Conservation (phyloP, 2,113 vertebrate species). For the Rhynchomys soricoides region DNA sequence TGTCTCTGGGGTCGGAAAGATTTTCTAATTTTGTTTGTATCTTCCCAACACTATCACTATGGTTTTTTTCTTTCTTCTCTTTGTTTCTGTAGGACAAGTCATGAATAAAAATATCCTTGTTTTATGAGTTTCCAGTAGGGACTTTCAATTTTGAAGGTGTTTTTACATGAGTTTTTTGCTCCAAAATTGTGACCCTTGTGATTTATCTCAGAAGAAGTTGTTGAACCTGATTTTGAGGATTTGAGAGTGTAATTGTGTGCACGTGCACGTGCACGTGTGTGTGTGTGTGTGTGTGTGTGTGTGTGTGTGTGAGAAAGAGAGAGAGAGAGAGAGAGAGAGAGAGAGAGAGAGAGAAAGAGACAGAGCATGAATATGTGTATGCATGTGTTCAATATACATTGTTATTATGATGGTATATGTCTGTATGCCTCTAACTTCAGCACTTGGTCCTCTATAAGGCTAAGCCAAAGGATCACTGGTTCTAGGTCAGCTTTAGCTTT, state of each 20-base stretch:
- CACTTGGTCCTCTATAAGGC: neutral
- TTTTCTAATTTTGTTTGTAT: neutral
- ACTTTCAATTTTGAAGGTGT: neutral
- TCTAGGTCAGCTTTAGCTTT: neutral
- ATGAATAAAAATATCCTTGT: neutral
- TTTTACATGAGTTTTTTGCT: neutral
- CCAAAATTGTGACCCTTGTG: neutral
- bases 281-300: neutral
- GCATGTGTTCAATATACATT: neutral
- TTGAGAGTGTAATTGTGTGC: neutral
- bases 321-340: too few species aligned
- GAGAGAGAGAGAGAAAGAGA: too few species aligned
- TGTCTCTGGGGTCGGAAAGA: neutral
- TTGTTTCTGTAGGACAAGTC: neutral
- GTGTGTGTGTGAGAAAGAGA: too few species aligned
- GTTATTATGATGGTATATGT: neutral
- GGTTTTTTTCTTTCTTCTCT: neutral
- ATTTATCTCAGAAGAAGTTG: neutral
- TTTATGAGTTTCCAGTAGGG: neutral
- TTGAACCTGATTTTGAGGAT: neutral
- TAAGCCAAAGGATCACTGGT: neutral
- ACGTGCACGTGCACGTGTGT: neutral
- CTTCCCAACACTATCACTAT: accelerated
- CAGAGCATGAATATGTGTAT: too few species aligned
- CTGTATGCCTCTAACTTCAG: neutral